A percentile compares a stretch with the other conserved stretches of the same genome.
These are phyloP conservation scores for Drosophila anomalata DNA, from an alignment of 2,888 invertebrate species.

Conservation along the genomic window DNA sequence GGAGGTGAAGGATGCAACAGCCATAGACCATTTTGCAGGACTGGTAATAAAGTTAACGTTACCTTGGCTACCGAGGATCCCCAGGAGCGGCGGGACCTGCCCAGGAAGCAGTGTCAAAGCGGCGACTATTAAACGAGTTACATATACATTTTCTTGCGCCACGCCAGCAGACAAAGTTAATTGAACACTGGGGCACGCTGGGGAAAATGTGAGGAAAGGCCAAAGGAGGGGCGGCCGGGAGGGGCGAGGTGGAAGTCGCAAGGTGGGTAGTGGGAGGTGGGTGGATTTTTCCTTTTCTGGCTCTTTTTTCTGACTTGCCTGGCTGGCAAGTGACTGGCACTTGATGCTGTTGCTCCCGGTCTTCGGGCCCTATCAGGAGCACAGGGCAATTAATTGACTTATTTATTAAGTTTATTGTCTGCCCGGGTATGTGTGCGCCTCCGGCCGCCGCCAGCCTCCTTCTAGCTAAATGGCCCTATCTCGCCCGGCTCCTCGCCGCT, in stretches of 20 bases:
- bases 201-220: neutral
- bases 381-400: slow-evolving; percentile 75
- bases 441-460: neutral
- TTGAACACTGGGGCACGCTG: slow-evolving; percentile 50
- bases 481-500: neutral
- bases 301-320: slow-evolving; percentile 2
- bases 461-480: slow-evolving; percentile 1
- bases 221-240: neutral
- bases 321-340: slow-evolving; percentile 51
- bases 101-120: slow-evolving; percentile 35
- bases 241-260: neutral
- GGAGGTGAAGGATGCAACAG: slow-evolving; percentile 10
- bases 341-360: slow-evolving; percentile 46
- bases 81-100: neutral
- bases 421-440: slow-evolving; percentile 18
- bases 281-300: neutral
- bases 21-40: slow-evolving; percentile 37
- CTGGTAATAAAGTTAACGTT: slow-evolving; percentile 52
- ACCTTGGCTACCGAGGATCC: slow-evolving; percentile 16
- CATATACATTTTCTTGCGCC: slow-evolving; percentile 66
- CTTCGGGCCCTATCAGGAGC: slow-evolving; percentile 49
- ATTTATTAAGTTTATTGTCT: slow-evolving; percentile 79
- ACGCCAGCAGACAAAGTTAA: slow-evolving; percentile 72
- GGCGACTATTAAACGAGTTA: slow-evolving; percentile 69
- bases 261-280: neutral